These are phyloP conservation scores for Sceliomorpha sp. DNA, from an alignment of 2,888 invertebrate species.

Conservation along the genomic window DNA sequence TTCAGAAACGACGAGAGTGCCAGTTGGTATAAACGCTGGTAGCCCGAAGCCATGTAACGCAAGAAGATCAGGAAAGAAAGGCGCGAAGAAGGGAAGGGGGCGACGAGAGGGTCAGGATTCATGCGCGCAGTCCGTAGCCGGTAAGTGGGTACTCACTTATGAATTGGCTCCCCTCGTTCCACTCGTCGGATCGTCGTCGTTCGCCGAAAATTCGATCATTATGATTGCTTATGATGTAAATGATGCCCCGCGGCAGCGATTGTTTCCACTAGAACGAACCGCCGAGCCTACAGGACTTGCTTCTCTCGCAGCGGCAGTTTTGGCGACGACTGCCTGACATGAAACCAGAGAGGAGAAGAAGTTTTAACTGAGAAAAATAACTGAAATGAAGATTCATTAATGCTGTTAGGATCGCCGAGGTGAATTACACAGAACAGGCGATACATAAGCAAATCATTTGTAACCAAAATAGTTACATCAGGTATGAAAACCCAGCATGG, in stretches of 20 bases:
- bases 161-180: slow-evolving; percentile 79
- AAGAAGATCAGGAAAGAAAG: slow-evolving; percentile 61
- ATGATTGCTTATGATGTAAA: slow-evolving; percentile 83
- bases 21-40: slow-evolving; percentile 73
- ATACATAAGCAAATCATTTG: no score
- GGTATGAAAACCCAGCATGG: no score
- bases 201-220: slow-evolving; percentile 80
- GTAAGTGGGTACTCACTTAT: slow-evolving; percentile 80
- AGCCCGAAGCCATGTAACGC: slow-evolving; percentile 71
- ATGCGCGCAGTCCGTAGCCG: slow-evolving; percentile 64
- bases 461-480: no score
- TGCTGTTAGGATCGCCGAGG: no score
- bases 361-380: slow-evolving; percentile 36
- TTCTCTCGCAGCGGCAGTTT: slow-evolving; percentile 25
- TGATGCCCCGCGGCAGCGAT: slow-evolving; percentile 82
- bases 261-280: slow-evolving; percentile 70
- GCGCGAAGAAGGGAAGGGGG: slow-evolving; percentile 63
- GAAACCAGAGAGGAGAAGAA: slow-evolving; percentile 25
- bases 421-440: no score
- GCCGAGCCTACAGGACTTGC: slow-evolving; percentile 16
- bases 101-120: slow-evolving; percentile 50
- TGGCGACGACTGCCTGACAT: slow-evolving; percentile 26
- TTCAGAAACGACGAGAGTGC: slow-evolving; percentile 63
- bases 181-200: slow-evolving; percentile 80
- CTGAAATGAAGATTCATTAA: no score